These are phyloP conservation scores for Origma solitaria DNA, from an alignment of 2,113 vertebrate genomes.

Conservation along the genomic window DNA sequence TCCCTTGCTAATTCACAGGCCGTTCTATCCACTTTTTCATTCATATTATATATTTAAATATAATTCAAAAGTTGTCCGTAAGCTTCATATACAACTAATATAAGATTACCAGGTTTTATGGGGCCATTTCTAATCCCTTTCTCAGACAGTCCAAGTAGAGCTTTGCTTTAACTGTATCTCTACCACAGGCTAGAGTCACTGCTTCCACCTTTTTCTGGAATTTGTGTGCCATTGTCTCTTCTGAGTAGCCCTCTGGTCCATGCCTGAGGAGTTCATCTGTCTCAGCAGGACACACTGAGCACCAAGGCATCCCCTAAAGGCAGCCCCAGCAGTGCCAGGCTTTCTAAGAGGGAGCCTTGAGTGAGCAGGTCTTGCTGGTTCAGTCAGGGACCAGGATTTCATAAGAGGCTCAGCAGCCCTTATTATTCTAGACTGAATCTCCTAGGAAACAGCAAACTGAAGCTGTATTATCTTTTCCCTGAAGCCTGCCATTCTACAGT, in stretches of 20 bases:
- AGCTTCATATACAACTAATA: background rate
- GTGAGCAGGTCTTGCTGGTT: background rate
- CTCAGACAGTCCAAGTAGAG: background rate
- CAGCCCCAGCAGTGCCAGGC: background rate
- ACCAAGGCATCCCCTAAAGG: background rate
- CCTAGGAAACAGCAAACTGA: conserved; percentile 42
- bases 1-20: background rate
- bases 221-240: background rate
- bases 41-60: background rate
- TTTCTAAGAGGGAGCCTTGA: background rate
- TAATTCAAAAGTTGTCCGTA: background rate
- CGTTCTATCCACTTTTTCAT: background rate
- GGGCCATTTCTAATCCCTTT: background rate
- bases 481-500: background rate
- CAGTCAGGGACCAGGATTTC: background rate
- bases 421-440: background rate
- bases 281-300: background rate
- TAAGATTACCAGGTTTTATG: background rate
- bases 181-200: background rate
- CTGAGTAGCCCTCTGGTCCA: background rate
- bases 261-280: background rate
- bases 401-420: background rate
- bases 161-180: background rate
- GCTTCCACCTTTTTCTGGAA: background rate
- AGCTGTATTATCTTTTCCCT: background rate